These are phyloP conservation scores for Aphidoletes aphidimyza DNA, from an alignment of 2,888 invertebrate genomes.

Conservation along the genomic window DNA sequence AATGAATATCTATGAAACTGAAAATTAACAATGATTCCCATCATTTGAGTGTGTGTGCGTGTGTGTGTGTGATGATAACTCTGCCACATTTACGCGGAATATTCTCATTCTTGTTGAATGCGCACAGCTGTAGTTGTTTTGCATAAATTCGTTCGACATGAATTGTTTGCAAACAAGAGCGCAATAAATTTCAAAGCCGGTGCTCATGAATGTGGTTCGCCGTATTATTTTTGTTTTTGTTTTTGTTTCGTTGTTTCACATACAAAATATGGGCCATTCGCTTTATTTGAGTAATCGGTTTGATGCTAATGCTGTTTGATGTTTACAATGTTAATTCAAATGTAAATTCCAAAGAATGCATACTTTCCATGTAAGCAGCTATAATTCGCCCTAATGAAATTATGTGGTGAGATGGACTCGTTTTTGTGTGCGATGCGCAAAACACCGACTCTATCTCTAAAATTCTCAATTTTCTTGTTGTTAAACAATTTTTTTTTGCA, in stretches of 20 bases:
- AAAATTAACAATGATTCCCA: not conserved
- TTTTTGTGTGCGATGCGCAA: not conserved
- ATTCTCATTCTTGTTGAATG: not conserved
- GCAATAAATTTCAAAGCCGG: too few relatives aligned
- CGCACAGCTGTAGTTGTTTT: not conserved
- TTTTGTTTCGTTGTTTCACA: not conserved
- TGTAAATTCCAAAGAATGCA: conserved; percentile 31
- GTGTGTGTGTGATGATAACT: not conserved
- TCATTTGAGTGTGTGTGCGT: not conserved
- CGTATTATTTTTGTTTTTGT: not conserved
- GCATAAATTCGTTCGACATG: conserved; percentile 16
- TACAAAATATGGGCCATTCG: conserved; percentile 42
- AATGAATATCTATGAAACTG: conserved; percentile 24
- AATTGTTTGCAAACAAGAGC: conserved; percentile 6
- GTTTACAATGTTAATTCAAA: conserved; percentile 43
- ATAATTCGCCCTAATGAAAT: conserved; percentile 46
- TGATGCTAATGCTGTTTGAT: conserved; percentile 43
- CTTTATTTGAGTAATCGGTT: conserved; percentile 41
- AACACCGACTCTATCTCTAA: too few relatives aligned
- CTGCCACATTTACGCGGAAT: not conserved
- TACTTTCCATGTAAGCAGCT: not conserved
- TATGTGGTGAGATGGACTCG: conserved; percentile 25
- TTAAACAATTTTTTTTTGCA: not conserved
- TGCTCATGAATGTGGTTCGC: too few relatives aligned
- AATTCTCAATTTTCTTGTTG: not conserved